Base-by-base conservation (phyloP, 2,797 vertebrate genomes). In the Oryzias sinensis region DNA sequence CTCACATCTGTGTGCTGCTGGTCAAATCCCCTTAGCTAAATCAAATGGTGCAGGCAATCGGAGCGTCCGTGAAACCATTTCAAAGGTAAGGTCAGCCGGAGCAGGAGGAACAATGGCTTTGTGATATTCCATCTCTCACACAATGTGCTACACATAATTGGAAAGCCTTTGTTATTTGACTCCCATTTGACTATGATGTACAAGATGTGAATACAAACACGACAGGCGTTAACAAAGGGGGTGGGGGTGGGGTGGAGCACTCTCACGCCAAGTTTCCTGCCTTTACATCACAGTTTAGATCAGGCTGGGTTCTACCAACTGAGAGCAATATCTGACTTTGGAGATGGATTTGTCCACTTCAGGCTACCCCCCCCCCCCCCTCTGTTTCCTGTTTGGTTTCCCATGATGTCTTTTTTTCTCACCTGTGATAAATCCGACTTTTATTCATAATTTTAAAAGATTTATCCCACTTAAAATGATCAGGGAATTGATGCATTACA, bases 131-230 rank as follows among this genome's bases (percentile, higher is more conserved):
- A 83, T 89, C 88, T 87, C 72, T 53, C 70, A 65, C 85, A 86
- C 86, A 85, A 82, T 89, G 88, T 82, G 82, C 85, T 69, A 65
- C 84, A 73, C 82, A 73, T 89, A 87, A 92, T 90, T 91, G 89
- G 87, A 89, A 88, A 88, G 80, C 83, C 84, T 86, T 89, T 89
- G 88, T 91, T 91, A 90, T 90, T 90, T 90, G 86, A 89, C 87
- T 88, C 85, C 83, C 80, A 87, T 91, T 91, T 90, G 86, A 90
- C 86, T 90, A 82, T 88, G 86, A 90, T 91, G 88, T 88, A 90
- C 85, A 90, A 85, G 86, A 87, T 84, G 81, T 81, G 86, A 89
- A 87, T 87, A 83, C 85, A 88, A 87, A 91, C 87, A 87, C 66
- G 82, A 85, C 83, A 82, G 77, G 78, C 73, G 64, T 70, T 33